Evolutionary conservation across 2,113 vertebrate species (phyloP), one percentile per base, ranked within the genome.

Genomic region (Austrofundulus limnaeus): DNA sequence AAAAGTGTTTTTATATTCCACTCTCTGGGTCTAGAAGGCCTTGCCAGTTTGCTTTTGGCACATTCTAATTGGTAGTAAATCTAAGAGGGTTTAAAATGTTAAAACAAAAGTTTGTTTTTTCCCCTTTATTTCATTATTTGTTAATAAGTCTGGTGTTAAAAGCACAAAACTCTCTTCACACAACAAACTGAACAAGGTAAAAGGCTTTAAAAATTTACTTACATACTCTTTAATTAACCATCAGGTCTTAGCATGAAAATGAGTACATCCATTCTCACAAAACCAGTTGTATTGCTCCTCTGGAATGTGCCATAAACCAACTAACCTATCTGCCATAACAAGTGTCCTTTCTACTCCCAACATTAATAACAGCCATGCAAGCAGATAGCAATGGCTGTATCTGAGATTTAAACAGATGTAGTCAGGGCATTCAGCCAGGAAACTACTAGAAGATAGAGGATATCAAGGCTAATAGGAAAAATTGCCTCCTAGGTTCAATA

Each of bases 271-370:
- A 54, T 47, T 31, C 21, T 17, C 23, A 31, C 3, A 17, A 60
- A 31, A 8, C 31, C 42, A 37, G 23, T 19, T 50, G 61, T 1
- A 20, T 50, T 14, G 60, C 57, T 64, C 15, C 48, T 49, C 5
- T 4, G 61, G 74, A 70, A 42, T 59, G 52, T 66, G 42, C 23
- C 24, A 25, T 46, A 43, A 37, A 66, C 71, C 11, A n/a, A 48
- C 48, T 61, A 72, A 78, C 78, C 68, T 75, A 54, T 65, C 53
- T 24, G 47, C 42, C 71, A 76, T 72, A 77, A 75, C 76, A 82
- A 70, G 71, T 17, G 58, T 67, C 61, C 66, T 60, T 48, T 59
- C 42, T 56, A 58, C 62, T 68, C 42, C 59, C 23, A 13, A 59
- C 59, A 78, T 80, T 72, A 70, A 78, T 80, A 80, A 80, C 55